Base-by-base conservation (phyloP, 2,888 invertebrate genomes). In the Serrognathus titanus region DNA sequence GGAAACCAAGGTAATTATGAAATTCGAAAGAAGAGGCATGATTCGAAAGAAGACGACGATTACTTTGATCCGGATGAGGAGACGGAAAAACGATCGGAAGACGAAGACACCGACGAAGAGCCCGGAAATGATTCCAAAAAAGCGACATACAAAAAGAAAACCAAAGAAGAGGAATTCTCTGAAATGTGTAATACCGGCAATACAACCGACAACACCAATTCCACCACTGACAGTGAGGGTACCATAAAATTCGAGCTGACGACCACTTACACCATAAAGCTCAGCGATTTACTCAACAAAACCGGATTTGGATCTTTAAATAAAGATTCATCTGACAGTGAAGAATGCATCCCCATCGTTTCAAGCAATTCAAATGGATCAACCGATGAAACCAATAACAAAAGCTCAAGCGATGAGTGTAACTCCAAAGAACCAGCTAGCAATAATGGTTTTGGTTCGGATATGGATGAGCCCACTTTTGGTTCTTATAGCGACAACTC, bases 21-120 rank as follows among this genome's bases (percentile, higher is more conserved):
- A 40, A 24, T 53, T 31, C 45, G 45, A 1, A 48, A 9, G 8
- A 58, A 46, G 16, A 40, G 53, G 12, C 10, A 48, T 7, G 13
- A 9, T 8, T 35, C 39, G 1, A 48, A 51, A 2, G 24, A 46
- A n/a, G 16, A 49, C 7, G 45, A 24, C 24, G 16, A 45, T 1
- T 24, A 45, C 20, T 45, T 49, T 13, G 11, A 35, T n/a, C 13
- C 24, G 8, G 7, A 31, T 36, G 24, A 31, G 24, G 24, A 31
- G 24, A 31, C 20, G 13, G 16, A 43, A 11, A 58, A 54, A 20
- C 37, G 58, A n/a, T 58, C 58, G 11, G 58, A 58, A 40, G 53
- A 58, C 8, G 58, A 54, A 8, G 58, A 58, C 20, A 51, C 58
- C n/a, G 58, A 58, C 39, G 58, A 58, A 41, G 58, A 58, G 47